Conservation (phyloP, 92 coral and sea anemone species). For the Umimayanthus chanpuru region DNA sequence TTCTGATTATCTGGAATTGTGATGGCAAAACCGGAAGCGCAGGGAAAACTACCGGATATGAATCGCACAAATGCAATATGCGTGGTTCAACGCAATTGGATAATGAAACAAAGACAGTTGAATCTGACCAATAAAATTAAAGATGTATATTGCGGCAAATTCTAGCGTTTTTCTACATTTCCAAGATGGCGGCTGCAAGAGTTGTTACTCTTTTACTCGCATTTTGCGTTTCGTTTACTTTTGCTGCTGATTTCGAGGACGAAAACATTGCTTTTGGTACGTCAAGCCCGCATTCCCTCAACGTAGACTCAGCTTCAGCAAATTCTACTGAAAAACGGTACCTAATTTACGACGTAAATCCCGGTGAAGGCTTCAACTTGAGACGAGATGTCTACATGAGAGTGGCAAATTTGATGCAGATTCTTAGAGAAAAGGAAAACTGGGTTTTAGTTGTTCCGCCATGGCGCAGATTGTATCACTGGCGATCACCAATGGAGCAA, state of each 20-base stretch:
- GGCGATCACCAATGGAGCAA: constrained; percentile 86
- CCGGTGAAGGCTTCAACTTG: constrained; percentile 96
- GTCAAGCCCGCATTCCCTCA: constrained; percentile 61
- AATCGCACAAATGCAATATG: not conserved
- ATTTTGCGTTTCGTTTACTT: not conserved
- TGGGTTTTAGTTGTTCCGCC: constrained; percentile 98
- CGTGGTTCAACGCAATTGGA: constrained; percentile 32
- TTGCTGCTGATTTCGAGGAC: constrained; percentile 41
- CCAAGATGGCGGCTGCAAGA: constrained; percentile 32
- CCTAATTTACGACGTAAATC: constrained; percentile 94
- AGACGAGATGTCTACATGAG: constrained; percentile 96
- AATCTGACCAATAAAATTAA: constrained; percentile 17
- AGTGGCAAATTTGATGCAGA: constrained; percentile 83
- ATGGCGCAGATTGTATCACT: constrained; percentile 94
- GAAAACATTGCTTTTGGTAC: constrained; percentile 71
- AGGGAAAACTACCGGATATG: constrained; percentile 39
- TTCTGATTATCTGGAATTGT: not conserved
- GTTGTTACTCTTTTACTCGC: constrained; percentile 13
- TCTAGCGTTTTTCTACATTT: constrained; percentile 8
- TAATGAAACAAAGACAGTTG: not conserved
- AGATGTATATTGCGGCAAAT: constrained; percentile 34
- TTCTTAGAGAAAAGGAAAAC: constrained; percentile 78
- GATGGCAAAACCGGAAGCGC: constrained; percentile 8
- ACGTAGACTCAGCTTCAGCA: constrained; percentile 57
- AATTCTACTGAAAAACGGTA: constrained; percentile 71